phyloP scores from a whole-genome alignment of 2,113 vertebrate species.

The Oenanthe melanoleuca region DNA sequence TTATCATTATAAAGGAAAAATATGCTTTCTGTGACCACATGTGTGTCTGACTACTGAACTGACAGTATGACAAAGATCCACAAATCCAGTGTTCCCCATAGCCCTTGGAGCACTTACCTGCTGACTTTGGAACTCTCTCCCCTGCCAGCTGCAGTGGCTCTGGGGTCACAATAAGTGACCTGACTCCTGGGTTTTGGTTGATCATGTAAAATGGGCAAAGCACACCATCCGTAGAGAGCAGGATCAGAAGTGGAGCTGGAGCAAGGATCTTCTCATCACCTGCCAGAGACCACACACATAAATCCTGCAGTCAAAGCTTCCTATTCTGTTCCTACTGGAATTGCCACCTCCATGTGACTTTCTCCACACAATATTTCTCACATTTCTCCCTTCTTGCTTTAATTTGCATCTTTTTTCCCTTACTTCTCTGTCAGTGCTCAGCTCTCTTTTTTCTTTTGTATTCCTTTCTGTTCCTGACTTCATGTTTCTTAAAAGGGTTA shows the following conservation, averaged over 20 bases:
- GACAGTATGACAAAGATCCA: background rate
- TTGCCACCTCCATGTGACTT: background rate
- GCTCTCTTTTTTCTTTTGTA: background rate
- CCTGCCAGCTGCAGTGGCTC: constrained; percentile 74
- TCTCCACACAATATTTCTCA: background rate
- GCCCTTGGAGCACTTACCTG: constrained; percentile 70
- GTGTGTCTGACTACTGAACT: background rate
- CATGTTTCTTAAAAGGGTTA: background rate
- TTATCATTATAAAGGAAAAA: background rate
- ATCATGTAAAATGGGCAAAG: constrained; percentile 93
- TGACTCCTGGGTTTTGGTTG: constrained; percentile 85
- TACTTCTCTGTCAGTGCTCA: background rate
- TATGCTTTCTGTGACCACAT: background rate
- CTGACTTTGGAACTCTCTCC: constrained; percentile 79
- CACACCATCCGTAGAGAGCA: constrained; percentile 93
- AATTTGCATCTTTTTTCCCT: background rate
- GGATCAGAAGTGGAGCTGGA: constrained; percentile 86
- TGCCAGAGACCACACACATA: constrained; percentile 4
- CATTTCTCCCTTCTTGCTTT: background rate
- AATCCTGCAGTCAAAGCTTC: background rate
- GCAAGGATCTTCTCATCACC: constrained; percentile 88
- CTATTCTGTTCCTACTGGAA: background rate
- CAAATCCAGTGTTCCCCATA: background rate
- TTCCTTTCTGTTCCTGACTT: background rate
- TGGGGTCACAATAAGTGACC: constrained; percentile 74